A percentile compares a stretch with the other conserved stretches of the same genome.
Evolutionary conservation across 2,888 invertebrate genomes (phyloP).

Genomic region (Callyntrura guangdongensis): DNA sequence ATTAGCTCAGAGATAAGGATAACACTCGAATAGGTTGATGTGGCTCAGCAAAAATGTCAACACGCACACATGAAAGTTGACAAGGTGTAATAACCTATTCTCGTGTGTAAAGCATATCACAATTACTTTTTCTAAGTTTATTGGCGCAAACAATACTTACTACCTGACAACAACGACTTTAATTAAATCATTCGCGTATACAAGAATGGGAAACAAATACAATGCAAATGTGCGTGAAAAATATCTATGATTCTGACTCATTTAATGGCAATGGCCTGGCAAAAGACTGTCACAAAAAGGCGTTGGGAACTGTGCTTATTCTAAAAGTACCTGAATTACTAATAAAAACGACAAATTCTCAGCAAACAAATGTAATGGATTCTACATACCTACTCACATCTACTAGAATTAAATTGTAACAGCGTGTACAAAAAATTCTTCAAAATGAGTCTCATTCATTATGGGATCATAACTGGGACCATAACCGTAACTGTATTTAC

Average conservation of each 20-base stretch:
- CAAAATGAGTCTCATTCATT: neutral
- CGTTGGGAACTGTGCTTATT: too few relatives aligned
- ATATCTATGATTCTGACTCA: too few relatives aligned
- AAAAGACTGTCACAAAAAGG: too few relatives aligned
- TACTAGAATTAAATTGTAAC: too few relatives aligned
- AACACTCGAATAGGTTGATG: neutral
- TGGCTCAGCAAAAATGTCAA: neutral
- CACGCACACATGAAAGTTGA: constrained; percentile 7
- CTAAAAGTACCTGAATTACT: too few relatives aligned
- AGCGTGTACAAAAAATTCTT: neutral
- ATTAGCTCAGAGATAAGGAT: neutral
- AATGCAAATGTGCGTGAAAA: too few relatives aligned
- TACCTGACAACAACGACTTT: neutral
- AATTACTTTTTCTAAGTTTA: neutral
- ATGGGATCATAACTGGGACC: too few relatives aligned
- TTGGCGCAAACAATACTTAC: neutral
- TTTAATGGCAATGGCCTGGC: too few relatives aligned
- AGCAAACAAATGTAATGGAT: neutral
- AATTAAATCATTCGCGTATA: constrained; percentile 9
- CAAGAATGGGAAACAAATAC: too few relatives aligned
- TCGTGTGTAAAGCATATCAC: neutral
- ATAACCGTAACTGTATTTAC: neutral
- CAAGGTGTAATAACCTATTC: constrained; percentile 20
- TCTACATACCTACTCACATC: too few relatives aligned
- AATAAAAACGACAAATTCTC: neutral